A percentile compares a stretch with the other conserved stretches of the same genome.
Evolutionary conservation across 2,888 invertebrate genomes (phyloP).

Genomic region (Drosophila quinaria): DNA sequence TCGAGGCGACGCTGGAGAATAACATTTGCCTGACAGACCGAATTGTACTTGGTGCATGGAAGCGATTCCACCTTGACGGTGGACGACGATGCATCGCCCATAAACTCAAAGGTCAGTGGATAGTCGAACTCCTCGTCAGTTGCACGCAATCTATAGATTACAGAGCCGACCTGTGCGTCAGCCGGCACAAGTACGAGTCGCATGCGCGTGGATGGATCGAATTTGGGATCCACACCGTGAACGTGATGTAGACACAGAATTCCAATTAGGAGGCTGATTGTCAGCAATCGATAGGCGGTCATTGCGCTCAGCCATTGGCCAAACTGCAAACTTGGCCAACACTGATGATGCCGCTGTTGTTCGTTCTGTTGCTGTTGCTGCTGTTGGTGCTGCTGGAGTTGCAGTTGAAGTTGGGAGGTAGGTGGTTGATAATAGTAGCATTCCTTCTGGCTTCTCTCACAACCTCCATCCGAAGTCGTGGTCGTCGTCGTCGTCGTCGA

Average conservation of each 20-base stretch:
- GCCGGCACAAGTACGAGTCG: conserved; percentile 93
- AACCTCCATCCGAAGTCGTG: conserved; percentile 46
- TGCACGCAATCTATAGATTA: conserved; percentile 94
- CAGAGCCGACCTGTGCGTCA: conserved; percentile 93
- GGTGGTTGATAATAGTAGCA: conserved; percentile 75
- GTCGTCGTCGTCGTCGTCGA: conserved; percentile 26
- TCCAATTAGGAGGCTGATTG: conserved; percentile 84
- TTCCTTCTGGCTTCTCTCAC: conserved; percentile 63
- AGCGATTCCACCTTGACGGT: conserved; percentile 92
- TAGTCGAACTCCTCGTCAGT: conserved; percentile 95
- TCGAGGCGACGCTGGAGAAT: conserved; percentile 91
- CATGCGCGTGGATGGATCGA: conserved; percentile 94
- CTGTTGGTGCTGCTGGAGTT: conserved; percentile 28
- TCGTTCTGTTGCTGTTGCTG: conserved; percentile 35
- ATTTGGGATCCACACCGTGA: conserved; percentile 90
- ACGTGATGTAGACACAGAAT: conserved; percentile 82
- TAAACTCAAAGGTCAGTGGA: conserved; percentile 92
- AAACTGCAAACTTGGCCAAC: conserved; percentile 58
- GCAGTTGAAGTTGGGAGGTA: conserved; percentile 63
- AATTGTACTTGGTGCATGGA: conserved; percentile 94
- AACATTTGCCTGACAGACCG: conserved; percentile 95
- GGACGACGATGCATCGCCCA: conserved; percentile 91
- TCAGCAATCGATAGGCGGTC: conserved; percentile 84
- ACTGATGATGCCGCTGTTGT: conserved; percentile 43
- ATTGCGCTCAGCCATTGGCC: conserved; percentile 73